Percentiles rank a stretch among this genome's conserved stretches.
Evolutionary conservation across 2,888 invertebrate genomes (phyloP).

Genomic region (Cyclophora albipunctata): DNA sequence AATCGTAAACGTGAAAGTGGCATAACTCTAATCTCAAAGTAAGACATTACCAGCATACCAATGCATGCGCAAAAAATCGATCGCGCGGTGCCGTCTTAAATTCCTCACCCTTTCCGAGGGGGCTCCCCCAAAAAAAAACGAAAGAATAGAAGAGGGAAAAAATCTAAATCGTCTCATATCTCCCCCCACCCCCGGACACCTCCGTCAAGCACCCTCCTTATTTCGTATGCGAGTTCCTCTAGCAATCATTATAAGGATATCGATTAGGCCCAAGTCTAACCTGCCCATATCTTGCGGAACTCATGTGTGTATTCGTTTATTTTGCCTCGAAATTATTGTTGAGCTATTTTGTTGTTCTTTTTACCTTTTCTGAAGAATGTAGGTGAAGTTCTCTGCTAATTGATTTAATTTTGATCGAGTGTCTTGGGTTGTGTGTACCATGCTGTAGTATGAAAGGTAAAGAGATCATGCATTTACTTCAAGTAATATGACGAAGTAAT

Average conservation of each 20-base stretch:
- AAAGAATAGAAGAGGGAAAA: constrained; percentile 75
- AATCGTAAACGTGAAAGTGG: constrained; percentile 34
- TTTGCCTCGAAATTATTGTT: constrained; percentile 21
- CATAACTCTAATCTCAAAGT: constrained; percentile 71
- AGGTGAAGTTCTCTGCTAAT: no score
- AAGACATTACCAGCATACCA: constrained; percentile 75
- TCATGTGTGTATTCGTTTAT: constrained; percentile 57
- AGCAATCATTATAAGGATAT: constrained; percentile 77
- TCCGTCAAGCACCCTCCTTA: constrained; percentile 73
- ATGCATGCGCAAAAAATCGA: constrained; percentile 75
- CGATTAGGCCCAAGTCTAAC: constrained; percentile 73
- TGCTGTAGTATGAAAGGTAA: not conserved
- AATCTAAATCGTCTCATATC: constrained; percentile 77
- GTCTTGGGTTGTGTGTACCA: no score
- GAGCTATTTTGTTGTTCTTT: constrained; percentile 12
- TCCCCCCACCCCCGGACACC: constrained; percentile 64
- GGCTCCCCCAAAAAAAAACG: constrained; percentile 73
- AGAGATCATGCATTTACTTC: not conserved
- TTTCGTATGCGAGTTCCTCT: constrained; percentile 76
- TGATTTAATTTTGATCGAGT: no score
- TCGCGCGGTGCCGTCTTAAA: constrained; percentile 71
- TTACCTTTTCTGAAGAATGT: no score
- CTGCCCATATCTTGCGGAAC: constrained; percentile 68
- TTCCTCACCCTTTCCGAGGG: constrained; percentile 75
- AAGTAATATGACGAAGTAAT: not conserved